Evolutionary conservation across 2,888 invertebrate species (phyloP), one percentile per base, ranked within the genome.

Genomic region (Oxyteleia sp.): DNA sequence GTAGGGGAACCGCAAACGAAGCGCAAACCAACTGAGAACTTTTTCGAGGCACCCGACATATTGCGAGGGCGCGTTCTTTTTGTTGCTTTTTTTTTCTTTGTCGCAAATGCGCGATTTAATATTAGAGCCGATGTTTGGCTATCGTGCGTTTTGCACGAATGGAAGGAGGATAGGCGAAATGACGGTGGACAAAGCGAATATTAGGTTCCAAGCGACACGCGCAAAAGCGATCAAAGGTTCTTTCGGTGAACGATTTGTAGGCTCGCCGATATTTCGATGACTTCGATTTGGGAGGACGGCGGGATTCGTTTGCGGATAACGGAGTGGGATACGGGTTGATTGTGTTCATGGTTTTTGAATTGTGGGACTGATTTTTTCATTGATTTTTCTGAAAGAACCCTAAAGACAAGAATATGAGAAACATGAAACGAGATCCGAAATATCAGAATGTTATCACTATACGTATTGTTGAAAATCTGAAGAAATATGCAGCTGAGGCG

Each of bases 111-210:
- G 29, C 75, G 51, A 57, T 75, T 82, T 69, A 82, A 82, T 82
- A 71, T 82, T 26, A 51, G 47, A 51, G 26, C 57, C 43, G 57
- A 61, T 29, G 80, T 51, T n/a, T 38, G 55, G 51, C 49, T 51
- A 38, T 49, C 47, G 59, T 35, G 11, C 55, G 49, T 53, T 64
- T 64, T 66, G 38, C 23, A 10, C 68, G 26, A 49, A 43, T 45
- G 66, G 53, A 61, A 64, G 57, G 47, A 18, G 43, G 57, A 47
- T 23, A 53, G 11, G 61, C 61, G 53, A 61, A 74, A 81, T 47
- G 57, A 75, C 74, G 63, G 81, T 59, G 68, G n/a, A 81, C 69
- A 81, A 81, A 81, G 80, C 59, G 23, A 45, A 61, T 74, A 69
- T 69, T 51, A 61, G 47, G 59, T 74, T 55, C 5, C 47, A 38